phyloP scores from a whole-genome alignment of 2,888 invertebrate species.

The Crocallis elinguaria region DNA sequence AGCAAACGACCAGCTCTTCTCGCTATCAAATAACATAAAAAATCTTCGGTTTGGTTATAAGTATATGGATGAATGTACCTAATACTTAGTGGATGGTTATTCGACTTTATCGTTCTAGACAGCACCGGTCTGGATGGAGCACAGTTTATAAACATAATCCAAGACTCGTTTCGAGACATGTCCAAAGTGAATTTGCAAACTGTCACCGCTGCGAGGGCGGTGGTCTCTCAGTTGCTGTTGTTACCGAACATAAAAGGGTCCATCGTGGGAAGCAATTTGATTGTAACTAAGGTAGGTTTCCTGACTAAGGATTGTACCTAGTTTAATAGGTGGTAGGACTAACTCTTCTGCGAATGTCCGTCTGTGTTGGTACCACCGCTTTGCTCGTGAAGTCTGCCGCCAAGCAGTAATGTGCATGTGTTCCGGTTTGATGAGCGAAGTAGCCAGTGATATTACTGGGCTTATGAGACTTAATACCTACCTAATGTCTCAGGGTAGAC shows the following conservation, averaged over 20 bases:
- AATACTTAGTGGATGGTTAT: neutral
- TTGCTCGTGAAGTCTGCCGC: too few relatives aligned
- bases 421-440: too few relatives aligned
- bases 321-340: neutral
- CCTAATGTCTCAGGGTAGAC: too few relatives aligned
- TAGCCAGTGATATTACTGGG: too few relatives aligned
- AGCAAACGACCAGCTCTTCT: too few relatives aligned
- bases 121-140: constrained; percentile 5
- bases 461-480: too few relatives aligned
- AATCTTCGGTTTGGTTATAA: too few relatives aligned
- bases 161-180: constrained; percentile 27
- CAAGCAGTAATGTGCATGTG: too few relatives aligned
- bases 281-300: constrained; percentile 29
- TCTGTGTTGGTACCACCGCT: too few relatives aligned
- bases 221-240: constrained; percentile 27
- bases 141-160: constrained; percentile 25
- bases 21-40: too few relatives aligned
- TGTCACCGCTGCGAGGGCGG: constrained; percentile 17
- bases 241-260: constrained; percentile 25
- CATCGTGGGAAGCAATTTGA: constrained; percentile 20
- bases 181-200: constrained; percentile 3
- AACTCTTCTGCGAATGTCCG: neutral
- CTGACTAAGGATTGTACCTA: neutral
- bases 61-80: too few relatives aligned
- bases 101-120: neutral